Conservation (phyloP, 2,113 vertebrate species). For the Anarhynchus alexandrinus region DNA sequence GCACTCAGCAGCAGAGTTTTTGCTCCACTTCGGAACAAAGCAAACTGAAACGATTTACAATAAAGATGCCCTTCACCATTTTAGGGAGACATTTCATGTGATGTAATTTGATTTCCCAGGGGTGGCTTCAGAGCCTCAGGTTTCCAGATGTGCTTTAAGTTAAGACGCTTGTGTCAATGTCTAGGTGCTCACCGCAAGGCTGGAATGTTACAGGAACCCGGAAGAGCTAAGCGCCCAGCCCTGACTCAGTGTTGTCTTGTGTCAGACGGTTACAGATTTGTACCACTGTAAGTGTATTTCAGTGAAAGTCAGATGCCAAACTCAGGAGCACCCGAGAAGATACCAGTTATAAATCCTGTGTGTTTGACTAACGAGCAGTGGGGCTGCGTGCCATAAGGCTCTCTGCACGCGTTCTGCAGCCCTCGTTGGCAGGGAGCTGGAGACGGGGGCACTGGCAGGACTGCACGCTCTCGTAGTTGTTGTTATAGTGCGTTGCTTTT, state of each 20-base stretch:
- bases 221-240: neutral
- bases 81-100: neutral
- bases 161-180: neutral
- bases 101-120: neutral
- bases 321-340: neutral
- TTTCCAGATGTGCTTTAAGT: neutral
- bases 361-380: fast-evolving
- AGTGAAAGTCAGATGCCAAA: neutral
- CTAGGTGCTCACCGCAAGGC: neutral
- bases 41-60: neutral
- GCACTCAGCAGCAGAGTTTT: neutral
- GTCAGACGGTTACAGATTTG: neutral
- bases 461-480: neutral
- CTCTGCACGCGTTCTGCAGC: neutral
- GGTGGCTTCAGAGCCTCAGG: neutral
- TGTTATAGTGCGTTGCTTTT: neutral
- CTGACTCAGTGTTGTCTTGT: neutral
- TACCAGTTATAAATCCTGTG: neutral
- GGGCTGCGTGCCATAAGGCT: neutral
- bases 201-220: neutral
- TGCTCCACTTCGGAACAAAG: neutral
- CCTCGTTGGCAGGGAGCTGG: neutral
- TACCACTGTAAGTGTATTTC: neutral
- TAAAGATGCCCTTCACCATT: neutral
- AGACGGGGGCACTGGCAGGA: neutral